Evolutionary conservation across 2,797 vertebrate species (phyloP).

Genomic region (Clarias platycephalus): DNA sequence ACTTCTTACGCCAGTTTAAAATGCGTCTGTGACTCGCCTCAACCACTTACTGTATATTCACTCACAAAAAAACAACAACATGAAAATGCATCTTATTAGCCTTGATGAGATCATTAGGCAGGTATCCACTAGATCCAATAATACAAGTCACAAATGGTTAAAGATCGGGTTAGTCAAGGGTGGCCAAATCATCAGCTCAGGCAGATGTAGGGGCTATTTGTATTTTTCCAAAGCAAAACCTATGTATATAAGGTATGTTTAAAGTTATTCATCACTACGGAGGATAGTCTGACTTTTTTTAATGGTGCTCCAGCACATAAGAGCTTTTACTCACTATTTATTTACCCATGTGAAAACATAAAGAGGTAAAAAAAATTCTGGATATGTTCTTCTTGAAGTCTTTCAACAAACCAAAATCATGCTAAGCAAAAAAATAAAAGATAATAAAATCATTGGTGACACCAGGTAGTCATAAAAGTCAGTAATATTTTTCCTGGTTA

Average conservation of each 20-base stretch:
- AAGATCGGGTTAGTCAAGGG: background rate
- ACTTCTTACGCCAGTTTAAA: conserved; percentile 67
- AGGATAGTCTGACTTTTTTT: background rate
- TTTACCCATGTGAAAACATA: background rate
- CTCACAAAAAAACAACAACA: conserved; percentile 5
- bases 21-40: conserved; percentile 42
- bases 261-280: background rate
- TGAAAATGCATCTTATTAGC: background rate
- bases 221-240: background rate
- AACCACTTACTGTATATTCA: conserved; percentile 18
- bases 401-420: background rate
- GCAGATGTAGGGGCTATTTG: background rate
- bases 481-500: conserved; percentile 21
- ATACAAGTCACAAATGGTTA: background rate
- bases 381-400: background rate
- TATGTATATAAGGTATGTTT: background rate
- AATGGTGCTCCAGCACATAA: background rate
- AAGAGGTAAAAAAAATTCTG: background rate
- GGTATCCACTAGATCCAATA: conserved; percentile 9
- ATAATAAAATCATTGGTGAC: background rate
- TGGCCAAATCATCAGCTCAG: background rate
- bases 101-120: conserved; percentile 31
- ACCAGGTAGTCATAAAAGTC: conserved; percentile 1
- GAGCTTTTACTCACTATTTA: background rate
- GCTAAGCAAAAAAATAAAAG: background rate